Percentiles rank a stretch among this genome's conserved stretches.
These are phyloP conservation scores for Lagodon rhomboides DNA, from an alignment of 2,797 vertebrate genomes.

Conservation along the genomic window DNA sequence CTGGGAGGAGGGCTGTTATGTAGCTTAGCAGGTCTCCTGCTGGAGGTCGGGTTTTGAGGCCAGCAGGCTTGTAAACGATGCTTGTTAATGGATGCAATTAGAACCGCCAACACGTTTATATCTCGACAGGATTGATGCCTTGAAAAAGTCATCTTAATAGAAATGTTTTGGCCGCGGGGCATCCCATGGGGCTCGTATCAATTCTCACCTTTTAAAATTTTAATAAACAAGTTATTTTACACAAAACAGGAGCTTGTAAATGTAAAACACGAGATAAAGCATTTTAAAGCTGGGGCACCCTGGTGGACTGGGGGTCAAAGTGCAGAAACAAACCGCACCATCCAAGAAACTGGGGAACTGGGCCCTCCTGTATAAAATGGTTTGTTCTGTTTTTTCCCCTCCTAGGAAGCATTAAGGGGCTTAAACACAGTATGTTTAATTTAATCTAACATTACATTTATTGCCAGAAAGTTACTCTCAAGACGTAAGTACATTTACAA, in stretches of 20 bases:
- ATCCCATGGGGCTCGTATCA: not conserved
- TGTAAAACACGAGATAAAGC: not conserved
- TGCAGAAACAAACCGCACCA: too few species aligned
- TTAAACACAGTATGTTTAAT: too few species aligned
- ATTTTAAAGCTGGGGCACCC: not conserved
- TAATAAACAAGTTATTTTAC: not conserved
- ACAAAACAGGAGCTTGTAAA: not conserved
- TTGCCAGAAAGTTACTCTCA: too few species aligned
- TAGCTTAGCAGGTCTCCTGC: slow-evolving; percentile 5
- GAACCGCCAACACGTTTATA: not conserved
- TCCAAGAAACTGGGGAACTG: not conserved
- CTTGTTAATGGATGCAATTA: slow-evolving; percentile 13
- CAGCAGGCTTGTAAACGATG: slow-evolving; percentile 14
- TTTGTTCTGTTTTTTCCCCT: too few species aligned
- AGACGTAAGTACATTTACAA: too few species aligned
- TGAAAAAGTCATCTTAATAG: not conserved
- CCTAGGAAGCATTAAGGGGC: too few species aligned
- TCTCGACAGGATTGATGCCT: not conserved
- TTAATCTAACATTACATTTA: too few species aligned
- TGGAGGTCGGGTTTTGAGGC: not conserved
- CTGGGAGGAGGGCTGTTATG: slow-evolving; percentile 9
- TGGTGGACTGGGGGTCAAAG: not conserved
- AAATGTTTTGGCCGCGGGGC: not conserved
- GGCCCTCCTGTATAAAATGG: too few species aligned
- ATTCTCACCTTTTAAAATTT: not conserved